Evolutionary conservation across 2,113 vertebrate species (phyloP), one percentile per base, ranked within the genome.

Genomic region (Fregata magnificens): DNA sequence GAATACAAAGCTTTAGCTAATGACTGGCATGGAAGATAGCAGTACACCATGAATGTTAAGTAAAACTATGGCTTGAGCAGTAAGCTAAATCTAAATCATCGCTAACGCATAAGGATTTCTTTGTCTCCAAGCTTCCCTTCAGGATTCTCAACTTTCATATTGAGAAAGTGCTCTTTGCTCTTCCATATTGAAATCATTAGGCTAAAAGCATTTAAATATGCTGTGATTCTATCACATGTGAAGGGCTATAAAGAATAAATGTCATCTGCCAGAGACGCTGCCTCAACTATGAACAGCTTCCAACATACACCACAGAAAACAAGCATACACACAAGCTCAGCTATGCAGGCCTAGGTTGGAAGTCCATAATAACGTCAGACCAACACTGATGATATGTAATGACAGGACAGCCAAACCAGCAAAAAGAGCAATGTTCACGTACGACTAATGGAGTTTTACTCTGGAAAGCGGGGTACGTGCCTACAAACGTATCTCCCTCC

Each of bases 321-420:
- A 65, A 61, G 8, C 6, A 53, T 20, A 44, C 6, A 44, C 16
- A 38, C 1, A 73, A 28, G 10, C 0, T 0, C 28, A 53, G 19
- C 16, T 72, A 11, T 9, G 7, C 11, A 59, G 24, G 16, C 8
- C 32, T 74, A 28, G 5, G 7, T 5, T 70, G 53, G 42, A 52
- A 61, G 42, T 8, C 25, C 22, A 2, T 3, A 38, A 29, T 63
- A 61, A 36, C 2, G 5, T 28, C 34, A 82, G 42, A n/a, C 5
- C 12, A 80, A 2, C 0, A 2, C 2, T 73, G 6, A 24, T 82
- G 66, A 18, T 17, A 32, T 3, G 8, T 21, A 79, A 66, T 24
- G n/a, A 66, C 13, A 38, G 32, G 12, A 44, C 16, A 73, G 16
- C 15, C 16, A 90, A 94, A 82, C 5, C 16, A 56, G 28, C 19